A percentile compares a stretch with the other conserved stretches of the same genome.
Conservation (phyloP, 2,888 invertebrate genomes). For the Stenoptilia bipunctidactyla region DNA sequence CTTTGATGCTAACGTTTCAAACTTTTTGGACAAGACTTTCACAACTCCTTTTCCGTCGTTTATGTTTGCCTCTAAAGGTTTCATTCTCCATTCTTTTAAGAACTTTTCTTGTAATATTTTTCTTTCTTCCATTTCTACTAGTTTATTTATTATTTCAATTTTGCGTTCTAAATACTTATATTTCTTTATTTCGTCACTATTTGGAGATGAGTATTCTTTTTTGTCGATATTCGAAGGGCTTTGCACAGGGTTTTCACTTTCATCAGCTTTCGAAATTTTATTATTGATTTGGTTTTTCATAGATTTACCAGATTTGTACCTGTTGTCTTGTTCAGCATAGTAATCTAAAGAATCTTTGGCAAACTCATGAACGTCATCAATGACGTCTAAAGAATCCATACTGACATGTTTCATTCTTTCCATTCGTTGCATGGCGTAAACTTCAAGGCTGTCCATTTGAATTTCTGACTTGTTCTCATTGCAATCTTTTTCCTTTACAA, state of each 20-base stretch:
- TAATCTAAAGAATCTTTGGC: slow-evolving; percentile 64
- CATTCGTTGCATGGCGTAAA: slow-evolving; percentile 57
- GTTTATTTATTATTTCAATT: slow-evolving; percentile 77
- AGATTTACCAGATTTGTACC: slow-evolving; percentile 31
- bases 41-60: slow-evolving; percentile 75
- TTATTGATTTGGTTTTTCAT: slow-evolving; percentile 45
- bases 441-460: slow-evolving; percentile 74
- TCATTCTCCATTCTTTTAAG: slow-evolving; percentile 73
- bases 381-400: slow-evolving; percentile 63
- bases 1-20: slow-evolving; percentile 75
- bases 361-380: slow-evolving; percentile 50
- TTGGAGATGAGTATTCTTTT: slow-evolving; percentile 52
- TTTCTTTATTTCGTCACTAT: slow-evolving; percentile 68
- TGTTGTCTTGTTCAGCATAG: slow-evolving; percentile 56
- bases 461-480: slow-evolving; percentile 72
- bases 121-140: slow-evolving; percentile 77
- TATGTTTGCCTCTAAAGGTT: slow-evolving; percentile 73
- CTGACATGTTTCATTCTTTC: slow-evolving; percentile 56
- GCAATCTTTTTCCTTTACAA: slow-evolving; percentile 72
- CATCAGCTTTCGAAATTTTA: slow-evolving; percentile 35
- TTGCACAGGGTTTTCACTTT: slow-evolving; percentile 28
- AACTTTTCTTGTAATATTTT: slow-evolving; percentile 76
- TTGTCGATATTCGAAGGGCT: slow-evolving; percentile 32
- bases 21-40: slow-evolving; percentile 77
- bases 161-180: slow-evolving; percentile 77